Evolutionary conservation across 2,888 invertebrate genomes (phyloP), one percentile per base, ranked within the genome.

Genomic region (Agonopterix heracliana): DNA sequence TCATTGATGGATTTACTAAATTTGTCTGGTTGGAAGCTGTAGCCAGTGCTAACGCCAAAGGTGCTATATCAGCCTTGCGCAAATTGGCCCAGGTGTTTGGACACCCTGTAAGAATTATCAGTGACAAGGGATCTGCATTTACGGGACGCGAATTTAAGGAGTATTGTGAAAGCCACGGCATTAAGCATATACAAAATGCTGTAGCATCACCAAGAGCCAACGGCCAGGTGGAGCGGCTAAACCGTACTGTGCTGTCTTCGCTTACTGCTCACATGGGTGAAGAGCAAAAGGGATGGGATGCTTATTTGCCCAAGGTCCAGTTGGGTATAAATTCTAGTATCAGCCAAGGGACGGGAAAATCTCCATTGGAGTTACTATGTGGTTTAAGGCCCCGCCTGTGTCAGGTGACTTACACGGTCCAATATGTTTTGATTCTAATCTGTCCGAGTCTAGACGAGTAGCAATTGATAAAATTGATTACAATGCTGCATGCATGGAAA

Each of bases 171-270:
- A 40, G 45, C 1, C 34, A 34, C 4, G 41, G 42, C 2, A 45
- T 58, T 5, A 54, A 53, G 38, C 61, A 61, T 41, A 35, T 61
- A 3, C 13, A 57, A 3, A 61, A 53, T 34, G 56, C 56, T 2
- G 56, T 60, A 4, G 56, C 60, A 1, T 47, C 49, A 11, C 55
- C 60, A 1, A 13, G 51, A n/a, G 53, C 53, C 1, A 53, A 53
- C 40, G 53, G 55, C 3, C 55, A 52, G 34, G 48, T 53, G 2
- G 51, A 54, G 34, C 44, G 54, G 2, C 34, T 47, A 8, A 53
- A 55, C 13, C 51, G 51, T 1, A 55, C 56, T 2, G 49, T 53
- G 12, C 35, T 55, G 4, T 26, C 12, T 26, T 40, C 45, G 4
- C 36, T 50, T 9, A 34, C 10, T 17, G 44, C 53, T 26, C 43